Conservation (phyloP, 2,113 vertebrate species). For the Pseudopodoces humilis region DNA sequence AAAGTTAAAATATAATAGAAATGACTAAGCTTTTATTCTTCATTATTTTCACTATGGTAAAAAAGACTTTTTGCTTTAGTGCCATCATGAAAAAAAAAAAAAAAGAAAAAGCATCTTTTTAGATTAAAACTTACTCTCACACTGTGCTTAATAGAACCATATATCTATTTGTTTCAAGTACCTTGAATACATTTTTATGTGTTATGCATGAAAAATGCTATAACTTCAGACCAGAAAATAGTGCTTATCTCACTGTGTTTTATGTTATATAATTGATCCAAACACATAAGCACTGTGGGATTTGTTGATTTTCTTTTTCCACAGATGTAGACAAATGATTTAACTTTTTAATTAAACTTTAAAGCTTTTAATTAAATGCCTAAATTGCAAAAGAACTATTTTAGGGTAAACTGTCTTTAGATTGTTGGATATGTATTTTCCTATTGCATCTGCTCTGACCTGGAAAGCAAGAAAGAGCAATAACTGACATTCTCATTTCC, state of each 20-base stretch:
- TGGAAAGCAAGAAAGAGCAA: constrained; percentile 59
- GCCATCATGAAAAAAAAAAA: neutral
- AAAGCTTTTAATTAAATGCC: constrained; percentile 77
- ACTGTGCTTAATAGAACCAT: constrained; percentile 56
- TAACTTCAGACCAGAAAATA: constrained; percentile 61
- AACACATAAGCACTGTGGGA: neutral
- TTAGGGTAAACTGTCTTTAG: constrained; percentile 68
- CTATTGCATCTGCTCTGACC: constrained; percentile 49
- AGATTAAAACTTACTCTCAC: constrained; percentile 52
- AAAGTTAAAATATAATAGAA: neutral
- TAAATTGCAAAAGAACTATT: constrained; percentile 72
- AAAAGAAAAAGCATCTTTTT: constrained; percentile 27
- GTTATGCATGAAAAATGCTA: constrained; percentile 36
- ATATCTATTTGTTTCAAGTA: constrained; percentile 61
- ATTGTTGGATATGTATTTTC: constrained; percentile 68
- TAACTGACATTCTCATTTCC: constrained; percentile 60
- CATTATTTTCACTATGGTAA: neutral
- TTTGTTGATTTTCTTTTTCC: neutral
- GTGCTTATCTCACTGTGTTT: constrained; percentile 53
- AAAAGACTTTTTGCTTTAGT: neutral
- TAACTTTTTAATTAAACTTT: constrained; percentile 82
- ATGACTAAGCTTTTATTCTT: neutral
- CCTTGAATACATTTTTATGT: constrained; percentile 59
- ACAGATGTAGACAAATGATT: constrained; percentile 74
- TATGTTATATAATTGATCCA: constrained; percentile 65